Conservation (phyloP, 2,888 invertebrate genomes). For the Megalurothrips usitatus region DNA sequence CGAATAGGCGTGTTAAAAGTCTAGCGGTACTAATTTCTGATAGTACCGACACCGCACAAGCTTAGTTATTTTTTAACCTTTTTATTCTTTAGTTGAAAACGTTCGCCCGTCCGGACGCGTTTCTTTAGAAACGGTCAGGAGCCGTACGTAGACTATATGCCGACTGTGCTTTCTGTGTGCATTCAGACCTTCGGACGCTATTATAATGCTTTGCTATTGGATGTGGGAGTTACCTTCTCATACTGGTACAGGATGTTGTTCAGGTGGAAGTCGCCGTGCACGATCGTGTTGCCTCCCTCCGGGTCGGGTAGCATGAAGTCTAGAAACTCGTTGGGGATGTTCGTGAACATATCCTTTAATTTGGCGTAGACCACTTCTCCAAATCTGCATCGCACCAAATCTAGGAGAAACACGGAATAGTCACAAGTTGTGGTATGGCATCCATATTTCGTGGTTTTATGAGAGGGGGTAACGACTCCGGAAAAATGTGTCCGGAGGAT, state of each 20-base stretch:
- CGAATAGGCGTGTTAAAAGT: too few relatives aligned
- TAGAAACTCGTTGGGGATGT: not conserved
- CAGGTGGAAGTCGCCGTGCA: not conserved
- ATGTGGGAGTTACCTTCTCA: not conserved
- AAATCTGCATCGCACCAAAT: not conserved
- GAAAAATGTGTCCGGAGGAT: too few relatives aligned
- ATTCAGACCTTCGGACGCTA: not conserved
- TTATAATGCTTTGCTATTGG: not conserved
- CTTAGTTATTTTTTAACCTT: too few relatives aligned
- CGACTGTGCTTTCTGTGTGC: too few relatives aligned
- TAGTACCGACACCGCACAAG: too few relatives aligned
- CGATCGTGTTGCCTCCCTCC: not conserved
- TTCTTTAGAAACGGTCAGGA: too few relatives aligned
- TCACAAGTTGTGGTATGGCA: too few relatives aligned
- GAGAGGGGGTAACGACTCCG: too few relatives aligned
- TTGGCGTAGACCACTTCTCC: not conserved
- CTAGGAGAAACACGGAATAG: not conserved
- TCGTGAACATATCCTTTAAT: not conserved
- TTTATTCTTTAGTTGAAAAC: not conserved
- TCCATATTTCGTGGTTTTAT: too few relatives aligned
- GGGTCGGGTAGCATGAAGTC: not conserved
- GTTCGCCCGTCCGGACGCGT: too few relatives aligned
- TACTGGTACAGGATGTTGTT: constrained; percentile 8
- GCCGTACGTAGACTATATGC: not conserved
- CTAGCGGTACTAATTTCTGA: too few relatives aligned